Evolutionary conservation across 2,113 vertebrate species (phyloP).

Genomic region (Lampris incognitus): DNA sequence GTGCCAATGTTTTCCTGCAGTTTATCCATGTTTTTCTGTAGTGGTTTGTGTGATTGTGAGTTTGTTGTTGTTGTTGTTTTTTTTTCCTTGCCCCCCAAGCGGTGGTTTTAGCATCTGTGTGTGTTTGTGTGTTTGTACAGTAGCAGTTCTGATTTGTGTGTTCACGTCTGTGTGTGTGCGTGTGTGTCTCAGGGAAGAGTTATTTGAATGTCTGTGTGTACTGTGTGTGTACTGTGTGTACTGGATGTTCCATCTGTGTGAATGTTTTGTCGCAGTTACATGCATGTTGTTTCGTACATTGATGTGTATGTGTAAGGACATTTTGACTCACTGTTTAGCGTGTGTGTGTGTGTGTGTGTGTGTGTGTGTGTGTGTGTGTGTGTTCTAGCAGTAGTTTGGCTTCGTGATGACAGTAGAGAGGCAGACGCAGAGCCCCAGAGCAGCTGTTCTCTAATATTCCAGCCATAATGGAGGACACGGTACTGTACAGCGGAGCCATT

Average conservation of each 20-base stretch:
- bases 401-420: constrained; percentile 13
- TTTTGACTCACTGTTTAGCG: neutral
- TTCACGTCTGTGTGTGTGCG: neutral
- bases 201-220: too few relatives aligned
- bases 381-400: constrained; percentile 22
- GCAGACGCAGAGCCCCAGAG: neutral
- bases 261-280: too few relatives aligned
- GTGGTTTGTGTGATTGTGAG: too few relatives aligned
- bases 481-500: constrained; percentile 4
- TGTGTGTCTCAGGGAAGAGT: neutral
- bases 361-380: constrained; percentile 3
- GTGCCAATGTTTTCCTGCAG: neutral
- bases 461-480: neutral
- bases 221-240: too few relatives aligned
- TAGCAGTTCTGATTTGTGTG: neutral
- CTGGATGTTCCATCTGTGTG: too few relatives aligned
- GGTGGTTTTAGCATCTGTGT: too few relatives aligned
- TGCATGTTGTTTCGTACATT: too few relatives aligned
- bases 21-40: neutral
- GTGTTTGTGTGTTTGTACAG: too few relatives aligned
- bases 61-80: too few relatives aligned
- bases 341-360: neutral
- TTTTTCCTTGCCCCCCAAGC: too few relatives aligned
- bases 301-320: too few relatives aligned
- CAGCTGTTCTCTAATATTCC: neutral